Evolutionary conservation across 2,888 invertebrate genomes (phyloP), one percentile per base, ranked within the genome.

Genomic region (Autographa pulchrina): DNA sequence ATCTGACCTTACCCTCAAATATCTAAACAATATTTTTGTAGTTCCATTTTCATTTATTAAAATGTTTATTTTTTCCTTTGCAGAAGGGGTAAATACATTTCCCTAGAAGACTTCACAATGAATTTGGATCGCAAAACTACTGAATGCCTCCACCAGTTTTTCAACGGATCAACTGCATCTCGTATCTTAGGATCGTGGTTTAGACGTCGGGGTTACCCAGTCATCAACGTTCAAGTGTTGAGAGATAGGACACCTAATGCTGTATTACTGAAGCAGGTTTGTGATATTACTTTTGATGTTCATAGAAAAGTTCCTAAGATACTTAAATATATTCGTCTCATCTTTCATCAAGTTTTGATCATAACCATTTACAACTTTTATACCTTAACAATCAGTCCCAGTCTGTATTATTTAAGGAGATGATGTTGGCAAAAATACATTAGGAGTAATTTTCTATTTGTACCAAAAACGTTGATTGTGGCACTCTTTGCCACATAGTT

Each of bases 101-200:
- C 92, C 0, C 66, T 95, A 2, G 84, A 89, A 73, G 93, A 94
- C 64, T 95, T 95, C 71, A 90, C 92, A 68, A 78, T 80, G 1
- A 90, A 88, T 16, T 75, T 95, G 11, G 95, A 95, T 65, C 86
- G 84, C 0, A 91, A 94, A 14, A 95, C 95, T 0, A 91, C 94
- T 11, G 93, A 94, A 68, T 95, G 95, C 62, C 84, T 90, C 5
- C 86, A 93, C 67, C 93, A 94, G 82, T 93, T 93, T 80, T 92
- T 94, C 81, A 95, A 95, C 61, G 95, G 95, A 0, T 92, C 94
- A 41, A 92, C 96, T 0, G 90, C 93, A 11, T 90, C 92, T 0
- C 91, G 89, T 62, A 96, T 97, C 18, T 94, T 97, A 72, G 91
- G 93, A 74, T 96, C 96, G 6, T 98, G 97, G 97, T 96, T 97